Evolutionary conservation across 2,888 invertebrate species (phyloP).

Genomic region (Pachydiplax longipennis): DNA sequence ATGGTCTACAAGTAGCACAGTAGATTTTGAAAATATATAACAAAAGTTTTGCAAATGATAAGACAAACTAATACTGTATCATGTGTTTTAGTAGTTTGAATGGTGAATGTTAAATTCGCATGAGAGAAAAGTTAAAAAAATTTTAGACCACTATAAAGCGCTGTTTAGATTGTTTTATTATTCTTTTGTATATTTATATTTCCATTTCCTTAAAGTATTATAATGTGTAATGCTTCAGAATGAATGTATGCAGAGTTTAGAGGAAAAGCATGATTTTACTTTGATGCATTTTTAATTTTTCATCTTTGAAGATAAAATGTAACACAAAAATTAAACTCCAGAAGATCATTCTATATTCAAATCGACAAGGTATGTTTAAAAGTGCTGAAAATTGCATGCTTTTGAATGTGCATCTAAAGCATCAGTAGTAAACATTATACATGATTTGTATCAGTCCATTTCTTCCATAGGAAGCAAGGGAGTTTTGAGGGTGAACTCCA

Average conservation of each 20-base stretch:
- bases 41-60: no score
- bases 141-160: no score
- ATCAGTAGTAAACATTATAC: neutral
- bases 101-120: no score
- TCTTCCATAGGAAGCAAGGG: conserved; percentile 19
- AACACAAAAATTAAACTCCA: neutral
- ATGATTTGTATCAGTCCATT: neutral
- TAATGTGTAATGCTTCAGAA: neutral
- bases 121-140: no score
- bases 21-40: no score
- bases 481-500: conserved; percentile 22
- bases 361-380: neutral
- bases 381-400: neutral
- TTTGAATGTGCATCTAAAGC: neutral
- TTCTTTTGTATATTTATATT: no score
- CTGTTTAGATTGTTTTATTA: no score
- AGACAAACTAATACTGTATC: no score
- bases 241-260: neutral
- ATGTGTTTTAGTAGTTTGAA: no score
- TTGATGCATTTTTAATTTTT: neutral
- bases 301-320: neutral
- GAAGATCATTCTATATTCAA: neutral
- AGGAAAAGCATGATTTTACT: neutral
- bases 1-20: no score
- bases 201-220: no score